Percentiles rank a stretch among this genome's conserved stretches.
These are phyloP conservation scores for Wiebesia pumilae DNA, from an alignment of 1,140 invertebrate species.

Conservation along the genomic window DNA sequence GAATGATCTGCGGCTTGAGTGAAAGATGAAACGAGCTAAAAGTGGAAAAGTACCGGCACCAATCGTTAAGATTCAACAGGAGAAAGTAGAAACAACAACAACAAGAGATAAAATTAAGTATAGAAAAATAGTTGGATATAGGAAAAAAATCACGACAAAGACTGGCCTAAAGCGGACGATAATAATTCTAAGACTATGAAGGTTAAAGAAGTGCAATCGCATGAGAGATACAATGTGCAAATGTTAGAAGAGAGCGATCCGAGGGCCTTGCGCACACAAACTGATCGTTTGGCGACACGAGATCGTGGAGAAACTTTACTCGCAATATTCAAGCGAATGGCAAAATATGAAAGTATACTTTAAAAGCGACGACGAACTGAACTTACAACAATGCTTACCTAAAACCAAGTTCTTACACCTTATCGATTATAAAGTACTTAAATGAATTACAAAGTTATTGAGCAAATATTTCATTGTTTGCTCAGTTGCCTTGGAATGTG, in stretches of 20 bases:
- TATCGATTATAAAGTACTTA: background rate
- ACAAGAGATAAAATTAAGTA: background rate
- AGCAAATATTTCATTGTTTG: background rate
- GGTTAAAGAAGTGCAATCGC: background rate
- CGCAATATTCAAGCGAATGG: background rate
- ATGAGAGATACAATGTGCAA: background rate
- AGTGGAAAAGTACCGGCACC: too few relatives aligned
- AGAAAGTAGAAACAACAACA: too few relatives aligned
- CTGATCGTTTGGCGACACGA: background rate
- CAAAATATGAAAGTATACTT: background rate
- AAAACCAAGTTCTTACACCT: background rate
- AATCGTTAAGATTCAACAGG: too few relatives aligned
- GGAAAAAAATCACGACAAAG: background rate
- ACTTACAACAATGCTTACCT: background rate
- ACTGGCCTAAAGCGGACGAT: background rate
- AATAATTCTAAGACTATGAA: background rate
- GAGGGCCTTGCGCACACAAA: background rate
- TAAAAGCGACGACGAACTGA: background rate
- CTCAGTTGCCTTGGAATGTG: background rate
- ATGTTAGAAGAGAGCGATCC: background rate
- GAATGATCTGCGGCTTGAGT: background rate
- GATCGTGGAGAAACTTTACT: background rate
- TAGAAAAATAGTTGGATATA: background rate
- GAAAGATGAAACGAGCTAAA: background rate
- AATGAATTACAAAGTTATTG: background rate